phyloP scores from a whole-genome alignment of 2,888 invertebrate genomes.

The Polia nebulosa region DNA sequence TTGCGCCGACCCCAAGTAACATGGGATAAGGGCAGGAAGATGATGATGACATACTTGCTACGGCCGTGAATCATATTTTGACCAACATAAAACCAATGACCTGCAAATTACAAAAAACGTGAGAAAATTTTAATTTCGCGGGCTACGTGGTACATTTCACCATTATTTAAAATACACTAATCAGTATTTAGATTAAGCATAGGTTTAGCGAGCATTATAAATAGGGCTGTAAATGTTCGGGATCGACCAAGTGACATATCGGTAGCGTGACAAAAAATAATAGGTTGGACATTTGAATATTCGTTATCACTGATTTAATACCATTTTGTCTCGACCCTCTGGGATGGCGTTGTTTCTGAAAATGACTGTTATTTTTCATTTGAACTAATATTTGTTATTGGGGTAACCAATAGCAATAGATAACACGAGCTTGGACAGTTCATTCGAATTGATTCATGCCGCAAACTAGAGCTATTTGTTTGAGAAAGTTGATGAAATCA shows the following conservation, averaged over 20 bases:
- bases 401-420: not conserved
- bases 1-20: too few relatives aligned
- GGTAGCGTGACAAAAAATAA: not conserved
- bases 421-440: conserved; percentile 1
- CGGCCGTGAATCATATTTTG: too few relatives aligned
- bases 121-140: too few relatives aligned
- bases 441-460: not conserved
- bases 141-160: too few relatives aligned
- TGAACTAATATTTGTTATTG: not conserved
- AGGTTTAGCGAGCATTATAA: too few relatives aligned
- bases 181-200: too few relatives aligned
- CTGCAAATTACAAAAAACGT: too few relatives aligned
- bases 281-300: not conserved
- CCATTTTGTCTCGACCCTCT: not conserved
- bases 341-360: not conserved
- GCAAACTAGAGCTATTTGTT: conserved; percentile 3
- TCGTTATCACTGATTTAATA: not conserved
- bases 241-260: not conserved
- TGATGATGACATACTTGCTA: too few relatives aligned
- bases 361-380: not conserved
- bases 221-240: too few relatives aligned
- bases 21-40: too few relatives aligned
- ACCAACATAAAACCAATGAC: too few relatives aligned
- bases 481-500: not conserved
- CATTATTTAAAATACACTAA: too few relatives aligned